Conservation (phyloP, 2,797 vertebrate genomes). For the Poeciliopsis infans region DNA sequence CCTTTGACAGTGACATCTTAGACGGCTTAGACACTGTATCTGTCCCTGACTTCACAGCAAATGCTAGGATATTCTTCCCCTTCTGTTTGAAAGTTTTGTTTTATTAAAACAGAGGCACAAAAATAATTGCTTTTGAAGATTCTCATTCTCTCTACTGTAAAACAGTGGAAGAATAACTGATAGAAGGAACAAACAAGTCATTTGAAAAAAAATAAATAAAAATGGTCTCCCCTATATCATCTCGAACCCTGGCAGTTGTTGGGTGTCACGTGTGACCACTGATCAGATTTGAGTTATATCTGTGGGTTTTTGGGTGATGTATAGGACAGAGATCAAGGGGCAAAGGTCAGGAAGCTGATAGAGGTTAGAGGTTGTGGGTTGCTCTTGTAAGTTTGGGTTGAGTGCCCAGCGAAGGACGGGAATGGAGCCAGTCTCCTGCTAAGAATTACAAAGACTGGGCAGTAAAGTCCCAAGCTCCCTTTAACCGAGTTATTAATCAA, state of each 20-base stretch:
- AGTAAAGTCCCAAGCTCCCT: conserved; percentile 43
- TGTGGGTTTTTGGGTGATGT: conserved; percentile 45
- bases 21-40: conserved; percentile 35
- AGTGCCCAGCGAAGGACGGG: conserved; percentile 53
- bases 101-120: background rate
- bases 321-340: conserved; percentile 65
- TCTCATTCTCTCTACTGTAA: background rate
- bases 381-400: conserved; percentile 65
- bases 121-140: background rate
- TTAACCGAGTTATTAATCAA: conserved; percentile 15
- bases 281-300: conserved; percentile 56
- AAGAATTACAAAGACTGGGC: conserved; percentile 53
- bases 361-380: conserved; percentile 63
- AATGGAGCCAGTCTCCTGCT: conserved; percentile 61
- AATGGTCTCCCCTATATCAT: conserved; percentile 37
- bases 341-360: conserved; percentile 57
- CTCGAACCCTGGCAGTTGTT: conserved; percentile 45
- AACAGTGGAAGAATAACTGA: conserved; percentile 27
- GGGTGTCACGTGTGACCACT: conserved; percentile 33
- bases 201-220: conserved; percentile 1
- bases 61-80: background rate
- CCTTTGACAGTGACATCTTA: conserved; percentile 45
- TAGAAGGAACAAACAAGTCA: background rate
- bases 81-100: conserved; percentile 8
- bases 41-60: conserved; percentile 31